These are phyloP conservation scores for Delphinapterus leucas DNA, from an alignment of 2,113 vertebrate species.

Conservation along the genomic window DNA sequence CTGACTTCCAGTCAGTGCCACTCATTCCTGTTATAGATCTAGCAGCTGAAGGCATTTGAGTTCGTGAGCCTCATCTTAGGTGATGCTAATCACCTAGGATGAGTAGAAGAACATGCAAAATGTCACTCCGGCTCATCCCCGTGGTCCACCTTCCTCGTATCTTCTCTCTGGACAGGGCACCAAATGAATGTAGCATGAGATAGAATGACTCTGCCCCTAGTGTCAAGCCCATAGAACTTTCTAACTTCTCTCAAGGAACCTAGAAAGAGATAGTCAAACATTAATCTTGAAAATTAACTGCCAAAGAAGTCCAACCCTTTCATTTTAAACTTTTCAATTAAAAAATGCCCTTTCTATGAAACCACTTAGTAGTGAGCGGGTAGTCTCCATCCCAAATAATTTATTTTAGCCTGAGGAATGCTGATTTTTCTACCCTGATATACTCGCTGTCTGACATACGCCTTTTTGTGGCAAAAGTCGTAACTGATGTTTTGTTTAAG, in stretches of 20 bases:
- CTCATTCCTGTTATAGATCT: neutral
- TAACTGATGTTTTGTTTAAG: neutral
- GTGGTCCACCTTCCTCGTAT: rapidly evolving
- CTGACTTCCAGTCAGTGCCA: neutral
- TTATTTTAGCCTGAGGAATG: neutral
- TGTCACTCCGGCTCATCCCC: neutral
- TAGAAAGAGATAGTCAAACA: neutral
- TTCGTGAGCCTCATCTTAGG: too few relatives aligned
- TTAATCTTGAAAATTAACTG: neutral
- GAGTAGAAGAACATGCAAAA: rapidly evolving
- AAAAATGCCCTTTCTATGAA: neutral
- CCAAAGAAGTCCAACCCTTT: neutral
- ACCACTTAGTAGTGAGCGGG: neutral
- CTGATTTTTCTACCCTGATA: neutral
- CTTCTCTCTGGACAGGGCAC: neutral
- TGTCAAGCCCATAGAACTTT: neutral
- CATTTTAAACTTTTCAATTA: neutral
- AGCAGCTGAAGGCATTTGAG: neutral
- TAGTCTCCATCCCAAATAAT: neutral
- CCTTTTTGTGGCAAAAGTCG: neutral
- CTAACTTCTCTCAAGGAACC: neutral
- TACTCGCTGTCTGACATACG: neutral
- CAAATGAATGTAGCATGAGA: neutral
- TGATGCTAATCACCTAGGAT: rapidly evolving
- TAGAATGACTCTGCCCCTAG: neutral